Base-by-base conservation (phyloP, 2,797 vertebrate species). In the Psittacula derbiana region DNA sequence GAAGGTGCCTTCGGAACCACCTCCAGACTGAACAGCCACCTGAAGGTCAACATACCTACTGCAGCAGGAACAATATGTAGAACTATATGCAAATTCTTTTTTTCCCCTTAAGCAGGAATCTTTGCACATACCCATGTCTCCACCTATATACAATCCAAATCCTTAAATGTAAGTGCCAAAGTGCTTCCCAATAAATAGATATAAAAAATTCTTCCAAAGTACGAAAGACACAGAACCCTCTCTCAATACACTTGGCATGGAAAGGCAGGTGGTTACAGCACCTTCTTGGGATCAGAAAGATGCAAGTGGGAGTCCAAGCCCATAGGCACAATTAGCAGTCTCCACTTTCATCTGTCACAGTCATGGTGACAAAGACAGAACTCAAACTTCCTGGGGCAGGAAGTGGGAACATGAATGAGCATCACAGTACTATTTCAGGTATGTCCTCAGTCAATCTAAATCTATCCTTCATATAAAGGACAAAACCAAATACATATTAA, bases 401-500 rank as follows among this genome's bases (percentile, higher is more conserved):
- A 93, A 86, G 62, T 55, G 46, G 36, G 78, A 93, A 80, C 7
- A 86, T 55, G 46, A 88, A 75, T 16, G 23, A 92, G 24, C n/a
- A 82, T 71, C 49, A 61, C 40, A 73, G 43, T 55, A 18, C n/a
- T 79, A 30, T 87, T 90, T 91, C 71, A 62, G 62, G 40, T 67
- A 36, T 50, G n/a, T 76, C 67, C 84, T 93, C 66, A 80, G 55
- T 90, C 58, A 80, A n/a, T 85, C 40, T 71, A 82, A 85, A 69
- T 44, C 60, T 61, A 23, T 66, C 71, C 27, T 92, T 93, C 52
- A 13, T 47, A 70, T 6, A 18, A 89, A 87, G 55, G 30, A 92
- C 30, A 86, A 93, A 94, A 88, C 8, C 30, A 91, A 95, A 91
- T 89, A 80, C 85, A 87, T 93, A 92, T 73, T 88, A 84, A 88